phyloP scores from a whole-genome alignment of 2,888 invertebrate species.

The Lacanobia oleracea region DNA sequence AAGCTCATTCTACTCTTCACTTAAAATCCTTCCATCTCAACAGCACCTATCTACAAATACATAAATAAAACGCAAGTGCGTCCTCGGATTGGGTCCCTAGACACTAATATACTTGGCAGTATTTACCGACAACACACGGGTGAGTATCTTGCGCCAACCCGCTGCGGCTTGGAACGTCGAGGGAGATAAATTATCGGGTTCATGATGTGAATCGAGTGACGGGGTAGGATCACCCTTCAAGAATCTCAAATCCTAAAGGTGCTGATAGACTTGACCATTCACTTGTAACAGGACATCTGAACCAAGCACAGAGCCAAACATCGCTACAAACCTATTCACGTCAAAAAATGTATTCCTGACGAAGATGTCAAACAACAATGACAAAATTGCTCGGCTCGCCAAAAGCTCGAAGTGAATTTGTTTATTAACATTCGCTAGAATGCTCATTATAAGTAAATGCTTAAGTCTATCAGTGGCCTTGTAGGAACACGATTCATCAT shows the following conservation, averaged over 20 bases:
- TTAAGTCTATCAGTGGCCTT: too few relatives aligned
- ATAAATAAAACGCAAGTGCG: constrained; percentile 28
- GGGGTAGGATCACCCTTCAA: too few relatives aligned
- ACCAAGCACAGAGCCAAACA: too few relatives aligned
- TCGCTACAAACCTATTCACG: too few relatives aligned
- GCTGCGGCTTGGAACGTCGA: background rate
- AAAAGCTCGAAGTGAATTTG: too few relatives aligned
- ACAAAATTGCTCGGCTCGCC: too few relatives aligned
- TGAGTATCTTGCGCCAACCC: constrained; percentile 11
- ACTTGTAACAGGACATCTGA: background rate
- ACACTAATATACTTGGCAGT: constrained; percentile 34
- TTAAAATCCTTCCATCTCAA: constrained; percentile 14
- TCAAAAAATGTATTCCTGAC: too few relatives aligned
- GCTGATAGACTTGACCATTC: background rate
- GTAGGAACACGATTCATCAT: too few relatives aligned
- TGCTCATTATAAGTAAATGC: too few relatives aligned
- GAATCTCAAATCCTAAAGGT: background rate
- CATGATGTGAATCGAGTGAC: background rate
- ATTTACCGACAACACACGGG: constrained; percentile 32
- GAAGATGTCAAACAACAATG: too few relatives aligned
- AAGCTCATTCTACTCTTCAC: background rate
- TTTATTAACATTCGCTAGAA: too few relatives aligned
- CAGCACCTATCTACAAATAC: constrained; percentile 8
- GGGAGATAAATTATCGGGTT: constrained; percentile 30
- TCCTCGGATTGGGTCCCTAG: constrained; percentile 34